Conservation (phyloP, 2,113 vertebrate genomes). For the Harpagus bidentatus region DNA sequence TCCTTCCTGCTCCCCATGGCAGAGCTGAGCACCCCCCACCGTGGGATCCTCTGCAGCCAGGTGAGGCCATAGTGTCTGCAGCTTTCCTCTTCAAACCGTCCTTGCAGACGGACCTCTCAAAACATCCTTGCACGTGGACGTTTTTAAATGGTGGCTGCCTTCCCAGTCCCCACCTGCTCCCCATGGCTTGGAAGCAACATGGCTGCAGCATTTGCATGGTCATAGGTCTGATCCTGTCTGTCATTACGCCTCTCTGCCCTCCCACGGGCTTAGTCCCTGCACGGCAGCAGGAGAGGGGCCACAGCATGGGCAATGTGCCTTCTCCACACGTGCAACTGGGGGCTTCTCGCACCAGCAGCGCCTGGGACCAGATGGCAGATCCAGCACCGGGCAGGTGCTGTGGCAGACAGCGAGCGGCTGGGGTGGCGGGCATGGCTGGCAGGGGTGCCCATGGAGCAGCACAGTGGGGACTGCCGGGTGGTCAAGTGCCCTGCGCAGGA, state of each 20-base stretch:
- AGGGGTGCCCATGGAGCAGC: accelerated
- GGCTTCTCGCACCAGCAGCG: accelerated
- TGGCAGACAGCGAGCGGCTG: accelerated
- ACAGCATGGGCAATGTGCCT: not conserved
- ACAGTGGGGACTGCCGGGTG: accelerated
- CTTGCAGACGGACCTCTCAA: not conserved
- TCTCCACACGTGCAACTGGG: accelerated
- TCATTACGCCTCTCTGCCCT: not conserved
- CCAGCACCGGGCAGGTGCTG: accelerated
- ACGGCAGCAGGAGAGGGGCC: not conserved
- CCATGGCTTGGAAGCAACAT: accelerated
- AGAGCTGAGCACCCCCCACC: not conserved
- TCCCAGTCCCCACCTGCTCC: not conserved
- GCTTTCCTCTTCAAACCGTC: not conserved
- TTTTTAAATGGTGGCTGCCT: accelerated
- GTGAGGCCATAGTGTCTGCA: accelerated
- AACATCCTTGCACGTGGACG: not conserved
- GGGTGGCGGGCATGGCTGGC: accelerated
- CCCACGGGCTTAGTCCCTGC: not conserved
- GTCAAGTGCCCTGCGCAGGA: accelerated
- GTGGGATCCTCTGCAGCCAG: not conserved
- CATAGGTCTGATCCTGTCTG: not conserved
- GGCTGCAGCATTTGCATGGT: not conserved
- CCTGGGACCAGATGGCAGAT: accelerated
- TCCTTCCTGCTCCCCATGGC: not conserved